Base-by-base conservation (phyloP, 2,888 invertebrate genomes). In the Pyrochroa serraticornis region DNA sequence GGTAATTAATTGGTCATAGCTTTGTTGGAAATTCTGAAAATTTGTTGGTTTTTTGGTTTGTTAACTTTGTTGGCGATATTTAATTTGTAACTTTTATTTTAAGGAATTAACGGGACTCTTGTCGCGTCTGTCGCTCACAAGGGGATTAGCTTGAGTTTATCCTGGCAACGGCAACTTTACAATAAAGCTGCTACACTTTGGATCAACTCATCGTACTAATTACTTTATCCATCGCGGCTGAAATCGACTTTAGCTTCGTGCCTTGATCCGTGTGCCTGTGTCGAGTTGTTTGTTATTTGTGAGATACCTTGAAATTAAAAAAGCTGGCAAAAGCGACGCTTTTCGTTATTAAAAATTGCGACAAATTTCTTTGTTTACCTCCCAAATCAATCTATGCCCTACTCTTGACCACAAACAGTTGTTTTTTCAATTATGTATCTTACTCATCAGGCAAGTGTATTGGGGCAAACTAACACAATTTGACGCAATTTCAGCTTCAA, bases 181-280 rank as follows among this genome's bases (percentile, higher is more conserved):
- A 50, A 51, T 58, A 68, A 69, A 68, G 67, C 66, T 65, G 62
- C 58, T 64, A 60, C 66, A 62, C 68, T 71, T 68, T 66, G 66
- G 58, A 60, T 66, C 64, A 67, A 69, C 65, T 68, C 69, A 65
- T 70, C 66, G 67, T 61, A 52, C 61, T 70, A 70, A 71, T 70
- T 69, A 71, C 69, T 70, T 71, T 71, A 70, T 71, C 69, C 67
- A 66, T 60, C 62, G 50, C 58, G 13, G 47, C 38, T 14, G 12
- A 46, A 46, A 46, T 46, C 30, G 46, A 46, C 34, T 34, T 46
- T 46, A 8, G 30, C 44, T 12, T 14, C 13, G 8, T 3, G 22
- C 36, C 36, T 2, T 35, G 9, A 35, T 35, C 36, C 36, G 2
- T 35, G 6, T 5, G 22, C 22, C 22, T 22, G 3, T 22, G 22